Evolutionary conservation across 2,797 vertebrate species (phyloP), one percentile per base, ranked within the genome.

Genomic region (Enteromius anoplus): DNA sequence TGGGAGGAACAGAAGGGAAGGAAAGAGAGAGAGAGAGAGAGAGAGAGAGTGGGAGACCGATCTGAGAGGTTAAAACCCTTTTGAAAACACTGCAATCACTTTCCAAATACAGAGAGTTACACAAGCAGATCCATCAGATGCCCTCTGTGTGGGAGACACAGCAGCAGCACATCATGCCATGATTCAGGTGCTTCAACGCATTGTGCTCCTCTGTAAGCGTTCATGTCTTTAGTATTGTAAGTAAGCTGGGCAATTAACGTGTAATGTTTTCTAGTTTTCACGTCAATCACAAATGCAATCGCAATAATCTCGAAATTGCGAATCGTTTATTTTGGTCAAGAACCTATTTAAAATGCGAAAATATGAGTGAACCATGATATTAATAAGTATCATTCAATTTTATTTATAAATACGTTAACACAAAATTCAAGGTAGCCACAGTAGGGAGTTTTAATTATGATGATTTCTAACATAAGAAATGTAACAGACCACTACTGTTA

Each of bases 21-120:
- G 34, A 86, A 32, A 49, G 65, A 42, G 40, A 45, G 45, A 62
- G 81, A 83, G 78, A 49, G 65, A 42, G 40, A 45, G 45, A 62
- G 81, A 83, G 78, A 79, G 68, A 68, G 82, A 78, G 40, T 37
- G 64, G 26, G 75, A 55, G 45, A 81, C 10, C 14, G 32, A n/a
- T 70, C 81, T 75, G n/a, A 68, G 26, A 75, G 65, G 82, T 76
- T 84, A 78, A 83, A 78, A 84, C 53, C 65, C n/a, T 62, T 83
- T 21, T 45, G 19, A 70, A 80, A 78, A 86, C 58, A 84, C 42
- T 62, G 62, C 37, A 62, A 70, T 84, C 75, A 75, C 45, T 60
- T 75, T 65, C 42, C 71, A 84, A 84, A 79, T 58, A 82, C 81
- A 82, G 73, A 72, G 23, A 72, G 79, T 69, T 86, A 78, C 53